phyloP scores from a whole-genome alignment of 1,140 invertebrate species.

The Papilio glaucus region DNA sequence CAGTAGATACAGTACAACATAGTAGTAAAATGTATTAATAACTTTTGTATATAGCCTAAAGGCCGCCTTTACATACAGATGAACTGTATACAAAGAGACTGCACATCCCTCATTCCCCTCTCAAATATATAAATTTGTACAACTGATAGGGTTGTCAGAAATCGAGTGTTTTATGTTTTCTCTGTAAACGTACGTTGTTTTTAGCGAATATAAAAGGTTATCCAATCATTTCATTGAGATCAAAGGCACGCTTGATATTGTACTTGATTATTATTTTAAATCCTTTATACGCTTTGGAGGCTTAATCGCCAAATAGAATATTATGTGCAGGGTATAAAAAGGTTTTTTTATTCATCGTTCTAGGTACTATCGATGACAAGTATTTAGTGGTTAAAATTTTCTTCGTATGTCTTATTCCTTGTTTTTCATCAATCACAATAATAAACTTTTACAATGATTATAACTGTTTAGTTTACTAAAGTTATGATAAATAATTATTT shows the following conservation, averaged over 20 bases:
- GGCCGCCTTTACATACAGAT: background rate
- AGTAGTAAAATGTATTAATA: no score
- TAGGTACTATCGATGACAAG: no score
- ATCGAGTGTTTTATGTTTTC: constrained; percentile 5
- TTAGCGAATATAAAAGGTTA: background rate
- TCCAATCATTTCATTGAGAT: background rate
- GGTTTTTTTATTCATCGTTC: no score
- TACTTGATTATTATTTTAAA: background rate
- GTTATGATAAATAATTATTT: no score
- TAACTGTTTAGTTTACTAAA: no score
- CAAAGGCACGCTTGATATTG: background rate
- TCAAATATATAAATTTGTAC: background rate
- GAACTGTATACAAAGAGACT: background rate
- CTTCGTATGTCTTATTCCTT: no score
- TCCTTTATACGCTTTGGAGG: background rate
- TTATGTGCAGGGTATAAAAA: background rate
- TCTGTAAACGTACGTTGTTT: constrained; percentile 6
- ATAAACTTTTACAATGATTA: no score
- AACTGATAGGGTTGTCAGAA: constrained; percentile 11
- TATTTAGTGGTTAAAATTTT: no score
- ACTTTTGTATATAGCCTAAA: background rate
- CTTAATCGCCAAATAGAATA: background rate
- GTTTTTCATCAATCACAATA: no score
- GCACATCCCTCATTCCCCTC: background rate
- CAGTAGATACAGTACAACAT: no score